These are phyloP conservation scores for Oligia latruncula DNA, from an alignment of 2,888 invertebrate species.

Conservation along the genomic window DNA sequence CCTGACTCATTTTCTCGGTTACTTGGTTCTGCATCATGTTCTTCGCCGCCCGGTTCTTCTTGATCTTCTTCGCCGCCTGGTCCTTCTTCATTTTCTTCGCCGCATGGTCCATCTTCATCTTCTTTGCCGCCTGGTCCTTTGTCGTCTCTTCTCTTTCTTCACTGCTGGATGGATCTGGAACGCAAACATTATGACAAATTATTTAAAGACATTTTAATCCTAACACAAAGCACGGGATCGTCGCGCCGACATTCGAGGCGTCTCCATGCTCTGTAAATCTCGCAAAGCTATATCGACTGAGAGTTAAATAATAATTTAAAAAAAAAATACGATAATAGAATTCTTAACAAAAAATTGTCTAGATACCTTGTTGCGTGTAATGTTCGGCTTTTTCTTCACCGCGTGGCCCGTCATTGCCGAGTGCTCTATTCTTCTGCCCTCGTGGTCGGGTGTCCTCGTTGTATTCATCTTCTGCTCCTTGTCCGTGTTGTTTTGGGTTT, in stretches of 20 bases:
- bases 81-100: background rate
- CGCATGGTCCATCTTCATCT: background rate
- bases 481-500: background rate
- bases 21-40: background rate
- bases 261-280: too few species aligned
- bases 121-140: background rate
- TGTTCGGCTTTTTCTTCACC: background rate
- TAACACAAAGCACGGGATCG: background rate
- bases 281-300: background rate
- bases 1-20: background rate
- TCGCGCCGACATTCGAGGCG: too few species aligned
- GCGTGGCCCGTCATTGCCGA: background rate
- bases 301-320: background rate
- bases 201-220: background rate
- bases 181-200: background rate
- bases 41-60: background rate
- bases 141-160: background rate
- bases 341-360: background rate
- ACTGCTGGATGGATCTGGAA: constrained; percentile 17
- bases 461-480: background rate
- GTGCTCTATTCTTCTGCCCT: background rate
- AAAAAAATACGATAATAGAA: background rate
- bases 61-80: background rate
- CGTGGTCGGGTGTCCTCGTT: background rate
- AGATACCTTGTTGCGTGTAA: constrained; percentile 16